Percentiles rank a stretch among this genome's conserved stretches.
Conservation (phyloP, 2,113 vertebrate genomes). For the Lagopus muta region DNA sequence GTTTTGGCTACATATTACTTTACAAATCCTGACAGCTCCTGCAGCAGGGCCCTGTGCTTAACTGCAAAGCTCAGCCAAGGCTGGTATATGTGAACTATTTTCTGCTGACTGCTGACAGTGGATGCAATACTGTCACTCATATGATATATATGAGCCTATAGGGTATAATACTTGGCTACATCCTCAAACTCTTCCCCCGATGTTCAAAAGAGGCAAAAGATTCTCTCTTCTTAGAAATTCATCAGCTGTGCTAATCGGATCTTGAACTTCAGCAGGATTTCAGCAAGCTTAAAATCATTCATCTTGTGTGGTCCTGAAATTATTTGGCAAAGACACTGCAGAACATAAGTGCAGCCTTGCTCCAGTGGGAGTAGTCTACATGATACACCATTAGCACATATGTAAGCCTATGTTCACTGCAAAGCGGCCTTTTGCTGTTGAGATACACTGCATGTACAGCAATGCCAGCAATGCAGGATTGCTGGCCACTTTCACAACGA, state of each 20-base stretch:
- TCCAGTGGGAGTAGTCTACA: rapidly evolving
- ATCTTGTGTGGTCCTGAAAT: neutral
- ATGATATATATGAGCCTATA: neutral
- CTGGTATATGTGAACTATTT: conserved; percentile 15
- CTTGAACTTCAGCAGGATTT: neutral
- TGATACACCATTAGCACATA: rapidly evolving
- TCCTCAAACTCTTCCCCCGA: neutral
- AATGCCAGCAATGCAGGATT: too few relatives aligned
- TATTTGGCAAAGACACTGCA: neutral
- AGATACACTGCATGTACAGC: neutral
- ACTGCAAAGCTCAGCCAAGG: neutral
- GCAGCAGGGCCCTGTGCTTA: neutral
- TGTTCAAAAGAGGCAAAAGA: neutral
- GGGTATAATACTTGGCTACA: neutral
- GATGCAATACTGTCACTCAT: neutral
- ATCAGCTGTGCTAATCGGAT: neutral
- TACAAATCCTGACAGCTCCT: neutral
- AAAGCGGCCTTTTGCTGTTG: neutral
- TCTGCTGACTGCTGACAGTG: neutral
- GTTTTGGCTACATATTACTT: neutral
- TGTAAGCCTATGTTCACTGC: rapidly evolving
- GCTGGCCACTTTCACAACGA: rapidly evolving
- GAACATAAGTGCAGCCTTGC: neutral
- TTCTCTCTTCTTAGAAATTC: neutral
- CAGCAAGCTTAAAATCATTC: neutral